Base-by-base conservation (phyloP, 2,888 invertebrate species). In the Dicycla oo region DNA sequence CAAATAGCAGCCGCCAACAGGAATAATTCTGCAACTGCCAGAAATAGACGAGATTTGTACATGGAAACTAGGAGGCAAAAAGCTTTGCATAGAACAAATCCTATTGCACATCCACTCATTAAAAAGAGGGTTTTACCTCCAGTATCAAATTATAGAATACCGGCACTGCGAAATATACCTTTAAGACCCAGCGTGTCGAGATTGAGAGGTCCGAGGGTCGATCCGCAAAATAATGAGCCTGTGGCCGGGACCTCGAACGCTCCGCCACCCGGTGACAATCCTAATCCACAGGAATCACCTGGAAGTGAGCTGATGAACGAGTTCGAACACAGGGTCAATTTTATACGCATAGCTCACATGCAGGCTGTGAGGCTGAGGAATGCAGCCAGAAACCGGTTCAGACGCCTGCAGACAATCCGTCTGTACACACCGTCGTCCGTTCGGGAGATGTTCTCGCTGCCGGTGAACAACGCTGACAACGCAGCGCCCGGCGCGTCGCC, bases 1-100 rank as follows among this genome's bases (percentile, higher is more conserved):
- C 95, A 95, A 84, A 96, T 96, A 78, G 89, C 96, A 11, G 95
- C 93, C 18, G 96, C 95, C 0, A 96, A 96, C 75, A 92, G 94
- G 85, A 96, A 96, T 86, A 91, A 88, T 74, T 96, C 96, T 2
- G 80, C 88, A 34, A 95, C 94, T 23, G 96, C 96, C 4, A 90
- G 92, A 69, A 92, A 89, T 69, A 89, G 96, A 82, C 88, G 93
- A 72, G 95, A 96, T 26, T 76, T 93, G 26, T 96, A 96, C 77
- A 77, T 93, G 63, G 94, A 95, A 83, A 90, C 91, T 66, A 93
- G 90, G 81, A 90, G 94, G 40, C 89, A 91, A 68, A 95, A 94
- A 87, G 96, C 96, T 20, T 86, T 96, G 69, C 95, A 95, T 75
- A 89, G 92, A 83, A 94, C 93, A 6, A 95, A 95, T 88, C 96